Percentiles rank a stretch among this genome's conserved stretches.
Evolutionary conservation across 2,888 invertebrate genomes (phyloP).

Genomic region (Subacronicta megacephala): DNA sequence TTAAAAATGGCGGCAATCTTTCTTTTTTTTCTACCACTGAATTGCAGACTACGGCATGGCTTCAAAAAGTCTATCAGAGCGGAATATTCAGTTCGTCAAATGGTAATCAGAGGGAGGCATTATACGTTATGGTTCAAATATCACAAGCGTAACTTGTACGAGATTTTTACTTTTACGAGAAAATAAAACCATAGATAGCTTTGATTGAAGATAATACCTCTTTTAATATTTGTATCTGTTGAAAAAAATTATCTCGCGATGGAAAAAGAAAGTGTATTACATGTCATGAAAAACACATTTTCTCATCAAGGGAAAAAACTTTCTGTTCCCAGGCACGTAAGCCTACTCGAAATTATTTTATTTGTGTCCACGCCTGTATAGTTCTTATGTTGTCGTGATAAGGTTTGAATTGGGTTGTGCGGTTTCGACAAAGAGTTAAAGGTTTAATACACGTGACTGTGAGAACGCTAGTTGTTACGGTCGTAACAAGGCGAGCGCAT

Average conservation of each 20-base stretch:
- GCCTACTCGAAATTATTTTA: conserved; percentile 74
- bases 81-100: conserved; percentile 86
- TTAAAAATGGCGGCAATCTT: conserved; percentile 72
- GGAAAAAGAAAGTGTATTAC: conserved; percentile 53
- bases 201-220: conserved; percentile 59
- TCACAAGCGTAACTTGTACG: conserved; percentile 77
- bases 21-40: conserved; percentile 72
- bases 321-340: conserved; percentile 73
- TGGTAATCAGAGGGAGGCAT: conserved; percentile 86
- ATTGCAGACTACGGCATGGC: conserved; percentile 71
- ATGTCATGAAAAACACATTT: conserved; percentile 65
- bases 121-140: conserved; percentile 87
- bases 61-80: conserved; percentile 85
- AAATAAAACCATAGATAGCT: conserved; percentile 75
- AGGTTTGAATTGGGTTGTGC: conserved; percentile 55
- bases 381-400: conserved; percentile 44
- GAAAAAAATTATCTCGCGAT: conserved; percentile 43
- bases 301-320: conserved; percentile 68
- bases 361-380: conserved; percentile 47
- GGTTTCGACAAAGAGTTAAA: conserved; percentile 63
- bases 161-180: conserved; percentile 71
- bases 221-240: conserved; percentile 49
- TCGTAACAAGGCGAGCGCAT: conserved; percentile 77
- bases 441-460: conserved; percentile 73
- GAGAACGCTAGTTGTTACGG: conserved; percentile 74